A percentile compares a stretch with the other conserved stretches of the same genome.
phyloP scores from a whole-genome alignment of 2,888 invertebrate species.

The Trisateles emortualis region DNA sequence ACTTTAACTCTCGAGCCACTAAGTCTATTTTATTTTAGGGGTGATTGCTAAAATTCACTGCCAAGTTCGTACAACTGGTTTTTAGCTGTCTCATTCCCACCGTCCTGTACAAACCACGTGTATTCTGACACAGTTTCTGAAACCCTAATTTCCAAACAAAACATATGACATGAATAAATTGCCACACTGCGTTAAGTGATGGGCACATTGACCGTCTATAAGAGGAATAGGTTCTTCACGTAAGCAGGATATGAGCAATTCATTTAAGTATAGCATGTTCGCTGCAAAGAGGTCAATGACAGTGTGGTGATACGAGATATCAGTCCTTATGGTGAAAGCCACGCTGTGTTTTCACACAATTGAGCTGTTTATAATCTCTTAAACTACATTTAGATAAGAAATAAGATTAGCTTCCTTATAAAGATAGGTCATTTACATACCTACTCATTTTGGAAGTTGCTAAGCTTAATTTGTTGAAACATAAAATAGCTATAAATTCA shows the following conservation, averaged over 20 bases:
- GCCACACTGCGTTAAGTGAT: conserved; percentile 32
- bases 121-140: conserved; percentile 61
- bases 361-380: no score
- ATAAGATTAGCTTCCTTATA: no score
- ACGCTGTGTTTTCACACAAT: neutral
- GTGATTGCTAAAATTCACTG: conserved; percentile 67
- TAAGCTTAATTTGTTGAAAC: no score
- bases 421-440: no score
- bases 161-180: conserved; percentile 42
- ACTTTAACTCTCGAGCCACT: conserved; percentile 27
- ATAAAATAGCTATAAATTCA: no score
- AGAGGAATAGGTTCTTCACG: conserved; percentile 56
- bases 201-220: conserved; percentile 52
- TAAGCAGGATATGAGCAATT: conserved; percentile 76
- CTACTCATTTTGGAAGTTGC: no score
- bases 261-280: conserved; percentile 60
- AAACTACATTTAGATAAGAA: no score
- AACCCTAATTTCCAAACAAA: conserved; percentile 27
- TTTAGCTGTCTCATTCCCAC: conserved; percentile 67
- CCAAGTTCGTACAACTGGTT: conserved; percentile 83
- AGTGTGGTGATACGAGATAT: conserved; percentile 54
- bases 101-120: conserved; percentile 66
- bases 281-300: conserved; percentile 73
- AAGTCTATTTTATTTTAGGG: conserved; percentile 31
- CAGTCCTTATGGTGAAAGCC: conserved; percentile 23